Evolutionary conservation across 2,113 vertebrate genomes (phyloP), one percentile per base, ranked within the genome.

Genomic region (Myotis yumanensis): DNA sequence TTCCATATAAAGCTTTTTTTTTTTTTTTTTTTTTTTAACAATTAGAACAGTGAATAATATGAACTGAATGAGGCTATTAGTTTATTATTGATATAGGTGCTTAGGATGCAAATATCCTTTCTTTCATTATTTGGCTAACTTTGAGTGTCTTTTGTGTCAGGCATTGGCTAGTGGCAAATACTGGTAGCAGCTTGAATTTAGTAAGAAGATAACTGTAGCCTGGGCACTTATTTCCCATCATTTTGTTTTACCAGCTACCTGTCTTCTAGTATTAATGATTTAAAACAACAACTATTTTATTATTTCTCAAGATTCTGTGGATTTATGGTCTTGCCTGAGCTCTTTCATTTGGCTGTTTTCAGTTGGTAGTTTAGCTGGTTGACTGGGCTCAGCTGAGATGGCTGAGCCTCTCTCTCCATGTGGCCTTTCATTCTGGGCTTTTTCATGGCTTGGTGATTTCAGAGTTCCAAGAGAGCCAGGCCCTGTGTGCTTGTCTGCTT

Each of bases 361-460:
- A 73, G 1, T 64, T 93, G 35, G 52, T 71, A 92, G 40, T 57
- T 85, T 92, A 85, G 25, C 11, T 81, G 12, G 23, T 64, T 57
- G 20, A 59, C 30, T 90, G 81, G 59, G 23, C 28, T 51, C 35
- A 73, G 69, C n/a, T 89, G 57, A 93, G 32, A 54, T 89, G 46
- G 48, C 32, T 86, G 22, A 51, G 6, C 69, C 14, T 43, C 51
- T 76, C 82, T 93, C 51, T 89, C 72, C 23, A 32, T 86, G 54
- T 93, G 52, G 16, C 32, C n/a, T 91, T 95, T 96, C 59, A 86
- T 93, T 89, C 46, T 68, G n/a, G n/a, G 35, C 37, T 72, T 92
- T 51, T 92, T 93, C 54, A 69, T 46, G 75, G 37, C 32, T 91
- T 95, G 83, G 8, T 94, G 35, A 82, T 89, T 32, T 84, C 35